These are phyloP conservation scores for Gallinago nigripennis DNA, from an alignment of 2,797 vertebrate species.

Conservation along the genomic window DNA sequence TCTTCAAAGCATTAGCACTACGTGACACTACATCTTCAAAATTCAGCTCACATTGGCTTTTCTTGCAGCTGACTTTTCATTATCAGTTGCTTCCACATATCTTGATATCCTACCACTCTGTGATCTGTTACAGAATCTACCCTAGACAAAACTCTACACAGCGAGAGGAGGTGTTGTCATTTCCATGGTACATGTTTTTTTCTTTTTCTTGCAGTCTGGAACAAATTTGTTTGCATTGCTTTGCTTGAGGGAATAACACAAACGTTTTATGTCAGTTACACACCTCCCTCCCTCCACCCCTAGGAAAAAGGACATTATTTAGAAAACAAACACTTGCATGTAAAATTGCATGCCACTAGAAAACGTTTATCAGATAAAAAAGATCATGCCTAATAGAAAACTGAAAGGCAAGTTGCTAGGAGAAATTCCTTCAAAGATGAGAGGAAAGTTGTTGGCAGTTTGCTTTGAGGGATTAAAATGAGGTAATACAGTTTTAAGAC, in stretches of 20 bases:
- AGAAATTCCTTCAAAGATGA: neutral
- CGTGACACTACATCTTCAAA: neutral
- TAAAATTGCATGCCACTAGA: neutral
- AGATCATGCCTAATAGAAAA: neutral
- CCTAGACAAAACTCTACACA: neutral
- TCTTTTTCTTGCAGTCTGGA: neutral
- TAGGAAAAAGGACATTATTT: neutral
- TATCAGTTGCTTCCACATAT: neutral
- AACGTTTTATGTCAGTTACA: neutral
- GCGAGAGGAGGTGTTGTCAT: neutral
- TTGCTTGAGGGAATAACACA: neutral
- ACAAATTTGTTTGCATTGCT: neutral
- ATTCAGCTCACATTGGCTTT: neutral
- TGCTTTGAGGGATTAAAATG: slow-evolving; percentile 32
- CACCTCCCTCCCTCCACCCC: fast-evolving
- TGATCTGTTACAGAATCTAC: neutral
- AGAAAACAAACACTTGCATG: neutral
- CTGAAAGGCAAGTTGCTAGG: neutral
- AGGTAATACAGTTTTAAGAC: neutral
- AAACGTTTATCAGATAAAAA: neutral
- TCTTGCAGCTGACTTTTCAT: neutral
- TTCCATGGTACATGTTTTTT: neutral
- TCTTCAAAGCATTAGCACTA: neutral
- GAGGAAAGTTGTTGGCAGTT: neutral
- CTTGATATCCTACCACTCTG: neutral